Percentiles rank a stretch among this genome's conserved stretches.
These are phyloP conservation scores for Microvelia longipes DNA, from an alignment of 1,140 invertebrate genomes.

Conservation along the genomic window DNA sequence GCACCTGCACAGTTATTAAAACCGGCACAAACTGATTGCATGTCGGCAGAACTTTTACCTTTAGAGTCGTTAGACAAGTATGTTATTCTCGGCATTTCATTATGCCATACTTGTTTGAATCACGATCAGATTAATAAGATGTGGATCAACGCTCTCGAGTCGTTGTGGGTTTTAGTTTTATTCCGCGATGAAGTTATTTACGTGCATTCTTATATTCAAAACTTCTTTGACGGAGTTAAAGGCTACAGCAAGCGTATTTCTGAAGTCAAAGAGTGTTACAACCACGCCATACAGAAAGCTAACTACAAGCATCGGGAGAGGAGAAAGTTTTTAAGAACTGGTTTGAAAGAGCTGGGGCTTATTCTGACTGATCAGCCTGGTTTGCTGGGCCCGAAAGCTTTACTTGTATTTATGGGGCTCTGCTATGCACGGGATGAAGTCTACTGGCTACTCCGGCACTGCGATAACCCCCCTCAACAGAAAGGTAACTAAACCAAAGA, in stretches of 20 bases:
- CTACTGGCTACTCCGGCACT: conserved; percentile 88
- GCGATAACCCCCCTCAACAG: conserved; percentile 80
- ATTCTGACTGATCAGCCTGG: conserved; percentile 97
- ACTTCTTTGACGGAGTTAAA: conserved; percentile 89
- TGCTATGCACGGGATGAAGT: conserved; percentile 93
- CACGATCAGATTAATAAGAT: conserved; percentile 71
- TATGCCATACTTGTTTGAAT: conserved; percentile 71
- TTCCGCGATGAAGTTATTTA: conserved; percentile 96
- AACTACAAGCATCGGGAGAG: conserved; percentile 82
- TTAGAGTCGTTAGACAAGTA: conserved; percentile 89
- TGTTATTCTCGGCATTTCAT: conserved; percentile 86
- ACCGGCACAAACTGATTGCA: conserved; percentile 85
- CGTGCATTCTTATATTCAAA: conserved; percentile 84
- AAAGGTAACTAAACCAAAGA: too few species aligned
- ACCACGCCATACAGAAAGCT: conserved; percentile 73
- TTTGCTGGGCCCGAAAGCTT: conserved; percentile 78
- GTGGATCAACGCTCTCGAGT: conserved; percentile 81
- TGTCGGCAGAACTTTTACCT: conserved; percentile 93
- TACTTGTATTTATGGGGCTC: conserved; percentile 90
- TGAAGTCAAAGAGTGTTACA: conserved; percentile 90
- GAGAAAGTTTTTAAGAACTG: conserved; percentile 88
- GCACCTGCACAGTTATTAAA: conserved; percentile 83
- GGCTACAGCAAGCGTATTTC: conserved; percentile 81
- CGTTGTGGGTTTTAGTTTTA: conserved; percentile 82
- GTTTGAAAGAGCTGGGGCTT: conserved; percentile 84